A percentile compares a stretch with the other conserved stretches of the same genome.
phyloP scores from a whole-genome alignment of 2,797 vertebrate genomes.

The Helostoma temminkii region DNA sequence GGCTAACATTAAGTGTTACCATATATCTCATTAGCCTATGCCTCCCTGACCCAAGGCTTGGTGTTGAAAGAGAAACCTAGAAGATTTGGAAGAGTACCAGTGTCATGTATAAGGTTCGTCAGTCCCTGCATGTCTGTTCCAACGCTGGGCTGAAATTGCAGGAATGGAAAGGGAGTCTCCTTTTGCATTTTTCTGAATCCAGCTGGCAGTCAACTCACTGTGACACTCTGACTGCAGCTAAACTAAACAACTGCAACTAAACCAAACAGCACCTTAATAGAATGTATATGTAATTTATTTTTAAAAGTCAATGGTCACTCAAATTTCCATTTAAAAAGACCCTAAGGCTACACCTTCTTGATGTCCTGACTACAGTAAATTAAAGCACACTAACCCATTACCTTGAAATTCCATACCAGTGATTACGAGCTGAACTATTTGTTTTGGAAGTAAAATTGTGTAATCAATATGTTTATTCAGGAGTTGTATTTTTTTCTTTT shows the following conservation, averaged over 20 bases:
- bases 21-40: slow-evolving; percentile 29
- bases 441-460: slow-evolving; percentile 21
- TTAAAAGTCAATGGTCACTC: neutral
- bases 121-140: slow-evolving; percentile 16
- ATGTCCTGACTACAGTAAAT: neutral
- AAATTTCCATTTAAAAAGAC: slow-evolving; percentile 12
- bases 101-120: slow-evolving; percentile 27
- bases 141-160: neutral
- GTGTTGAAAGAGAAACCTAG: slow-evolving; percentile 25
- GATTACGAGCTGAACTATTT: neutral
- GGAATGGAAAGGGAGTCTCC: neutral
- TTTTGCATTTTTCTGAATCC: slow-evolving; percentile 39
- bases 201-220: slow-evolving; percentile 19
- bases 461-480: slow-evolving; percentile 13
- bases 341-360: neutral
- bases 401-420: neutral
- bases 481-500: too few relatives aligned
- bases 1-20: slow-evolving; percentile 34
- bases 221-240: slow-evolving; percentile 22
- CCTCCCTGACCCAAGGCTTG: slow-evolving; percentile 20
- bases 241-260: slow-evolving; percentile 24
- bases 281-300: slow-evolving; percentile 14
- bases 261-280: slow-evolving; percentile 16
- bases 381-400: slow-evolving; percentile 2
- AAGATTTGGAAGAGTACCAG: slow-evolving; percentile 26